phyloP scores from a whole-genome alignment of 1,140 invertebrate genomes.

The Zaprionus nigranus region DNA sequence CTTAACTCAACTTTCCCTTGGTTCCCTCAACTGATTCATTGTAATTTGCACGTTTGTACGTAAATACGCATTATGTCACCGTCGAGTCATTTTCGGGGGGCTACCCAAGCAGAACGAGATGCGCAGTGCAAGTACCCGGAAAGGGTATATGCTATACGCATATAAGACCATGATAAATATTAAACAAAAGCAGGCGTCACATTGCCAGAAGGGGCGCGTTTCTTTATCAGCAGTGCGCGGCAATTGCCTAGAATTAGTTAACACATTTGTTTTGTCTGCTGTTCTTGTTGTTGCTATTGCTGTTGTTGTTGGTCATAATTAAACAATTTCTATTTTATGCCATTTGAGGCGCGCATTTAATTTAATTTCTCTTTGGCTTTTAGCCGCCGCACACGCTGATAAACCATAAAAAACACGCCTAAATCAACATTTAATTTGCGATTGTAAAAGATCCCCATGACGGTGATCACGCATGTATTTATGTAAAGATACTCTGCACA shows the following conservation, averaged over 20 bases:
- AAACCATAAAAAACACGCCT: constrained; percentile 78
- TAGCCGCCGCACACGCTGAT: constrained; percentile 63
- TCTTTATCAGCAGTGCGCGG: constrained; percentile 57
- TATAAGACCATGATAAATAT: constrained; percentile 21
- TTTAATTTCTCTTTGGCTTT: constrained; percentile 73
- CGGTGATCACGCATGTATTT: constrained; percentile 10
- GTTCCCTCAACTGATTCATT: neutral
- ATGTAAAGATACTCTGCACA: constrained; percentile 23
- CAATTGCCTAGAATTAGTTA: constrained; percentile 80
- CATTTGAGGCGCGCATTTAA: constrained; percentile 70
- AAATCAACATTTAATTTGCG: constrained; percentile 79
- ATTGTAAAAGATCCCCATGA: constrained; percentile 41
- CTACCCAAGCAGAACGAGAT: constrained; percentile 27
- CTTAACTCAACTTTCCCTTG: neutral
- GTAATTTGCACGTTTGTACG: neutral
- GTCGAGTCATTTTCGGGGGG: neutral
- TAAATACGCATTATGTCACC: constrained; percentile 4
- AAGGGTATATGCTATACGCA: constrained; percentile 31
- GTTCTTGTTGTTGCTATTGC: constrained; percentile 28
- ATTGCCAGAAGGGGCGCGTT: constrained; percentile 36
- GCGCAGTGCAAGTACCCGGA: constrained; percentile 41
- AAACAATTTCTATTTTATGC: constrained; percentile 79
- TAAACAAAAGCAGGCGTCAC: constrained; percentile 33
- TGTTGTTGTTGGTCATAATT: constrained; percentile 66
- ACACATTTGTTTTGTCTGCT: constrained; percentile 58